phyloP scores from a whole-genome alignment of 1,140 invertebrate species.

The Drosophila neocordata region DNA sequence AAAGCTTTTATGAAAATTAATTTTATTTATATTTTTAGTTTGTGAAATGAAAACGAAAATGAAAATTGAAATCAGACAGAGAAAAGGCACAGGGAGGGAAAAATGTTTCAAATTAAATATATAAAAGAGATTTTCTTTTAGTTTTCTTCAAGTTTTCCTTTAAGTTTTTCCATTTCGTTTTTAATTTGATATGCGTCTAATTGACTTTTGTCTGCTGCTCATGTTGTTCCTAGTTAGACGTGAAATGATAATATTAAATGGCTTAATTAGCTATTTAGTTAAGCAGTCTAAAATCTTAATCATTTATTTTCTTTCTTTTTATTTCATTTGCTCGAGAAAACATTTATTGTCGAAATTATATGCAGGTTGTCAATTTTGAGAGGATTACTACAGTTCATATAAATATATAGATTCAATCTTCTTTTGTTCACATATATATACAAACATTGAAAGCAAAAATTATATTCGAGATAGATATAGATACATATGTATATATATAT shows the following conservation, averaged over 20 bases:
- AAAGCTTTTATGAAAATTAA: conserved; percentile 60
- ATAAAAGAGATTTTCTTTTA: conserved; percentile 16
- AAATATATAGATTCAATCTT: conserved; percentile 1
- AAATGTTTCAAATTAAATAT: conserved; percentile 37
- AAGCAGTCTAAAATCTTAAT: conserved; percentile 20
- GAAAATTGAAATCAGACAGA: conserved; percentile 32
- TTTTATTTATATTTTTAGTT: conserved; percentile 20
- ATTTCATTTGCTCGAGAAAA: conserved; percentile 10
- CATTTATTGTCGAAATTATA: conserved; percentile 75
- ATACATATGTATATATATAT: not conserved
- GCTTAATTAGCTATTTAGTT: conserved; percentile 5
- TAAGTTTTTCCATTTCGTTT: too few species aligned
- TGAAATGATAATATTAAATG: conserved; percentile 16
- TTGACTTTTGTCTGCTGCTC: conserved; percentile 42
- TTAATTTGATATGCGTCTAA: conserved; percentile 70
- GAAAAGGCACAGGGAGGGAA: conserved; percentile 61
- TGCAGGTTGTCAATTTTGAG: conserved; percentile 70
- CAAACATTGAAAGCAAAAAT: conserved; percentile 66
- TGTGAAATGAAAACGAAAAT: conserved; percentile 17
- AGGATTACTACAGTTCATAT: conserved; percentile 38
- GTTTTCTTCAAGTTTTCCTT: conserved; percentile 2
- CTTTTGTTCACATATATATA: conserved; percentile 23
- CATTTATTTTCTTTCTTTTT: conserved; percentile 32
- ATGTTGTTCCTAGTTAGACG: conserved; percentile 29
- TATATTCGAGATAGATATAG: conserved; percentile 9